phyloP scores from a whole-genome alignment of 2,888 invertebrate species.

The Seladonia tumulorum region DNA sequence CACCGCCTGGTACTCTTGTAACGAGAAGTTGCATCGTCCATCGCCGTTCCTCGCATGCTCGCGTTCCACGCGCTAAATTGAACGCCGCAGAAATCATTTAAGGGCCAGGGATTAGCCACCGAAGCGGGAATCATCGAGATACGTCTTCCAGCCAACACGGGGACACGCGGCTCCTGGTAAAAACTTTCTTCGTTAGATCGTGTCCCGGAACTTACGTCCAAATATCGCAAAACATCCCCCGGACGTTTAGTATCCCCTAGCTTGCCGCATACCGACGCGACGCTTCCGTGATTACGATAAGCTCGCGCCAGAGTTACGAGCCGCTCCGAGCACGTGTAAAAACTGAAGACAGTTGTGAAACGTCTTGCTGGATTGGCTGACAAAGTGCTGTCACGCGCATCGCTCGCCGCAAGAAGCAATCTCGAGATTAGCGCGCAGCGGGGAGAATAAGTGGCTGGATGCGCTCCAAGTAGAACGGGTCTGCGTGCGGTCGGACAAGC shows the following conservation, averaged over 20 bases:
- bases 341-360: constrained; percentile 7
- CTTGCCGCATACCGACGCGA: background rate
- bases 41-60: background rate
- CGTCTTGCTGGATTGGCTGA: background rate
- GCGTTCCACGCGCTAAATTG: background rate
- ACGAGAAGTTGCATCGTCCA: constrained; percentile 43
- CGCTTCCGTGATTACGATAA: constrained; percentile 4
- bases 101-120: background rate
- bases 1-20: constrained; percentile 33
- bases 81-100: background rate
- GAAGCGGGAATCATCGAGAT: background rate
- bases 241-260: background rate
- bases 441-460: constrained; percentile 7
- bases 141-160: background rate
- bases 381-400: background rate
- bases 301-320: background rate
- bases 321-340: background rate
- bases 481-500: background rate
- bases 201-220: background rate
- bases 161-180: background rate
- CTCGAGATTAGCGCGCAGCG: constrained; percentile 9
- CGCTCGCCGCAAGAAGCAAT: constrained; percentile 2
- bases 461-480: background rate
- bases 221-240: background rate
- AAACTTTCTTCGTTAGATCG: constrained; percentile 17